Conservation (phyloP, 2,797 vertebrate genomes). For the Brachyalestes nurse region DNA sequence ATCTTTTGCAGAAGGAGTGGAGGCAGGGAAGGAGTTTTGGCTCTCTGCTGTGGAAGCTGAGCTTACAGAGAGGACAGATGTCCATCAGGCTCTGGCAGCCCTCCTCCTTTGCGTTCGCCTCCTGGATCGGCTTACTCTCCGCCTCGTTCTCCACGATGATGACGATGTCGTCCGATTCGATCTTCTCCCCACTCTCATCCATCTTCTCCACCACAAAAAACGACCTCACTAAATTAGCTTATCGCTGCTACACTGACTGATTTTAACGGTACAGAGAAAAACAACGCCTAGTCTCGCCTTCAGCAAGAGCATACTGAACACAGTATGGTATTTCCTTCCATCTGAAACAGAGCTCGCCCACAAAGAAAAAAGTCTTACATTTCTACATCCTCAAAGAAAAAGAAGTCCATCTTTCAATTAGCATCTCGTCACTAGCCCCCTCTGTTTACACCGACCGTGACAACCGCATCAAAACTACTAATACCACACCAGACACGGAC, state of each 20-base stretch:
- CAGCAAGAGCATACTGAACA: not conserved
- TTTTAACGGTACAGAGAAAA: not conserved
- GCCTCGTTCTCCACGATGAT: slow-evolving; percentile 92
- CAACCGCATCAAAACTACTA: not conserved
- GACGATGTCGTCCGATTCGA: slow-evolving; percentile 79
- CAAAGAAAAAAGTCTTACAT: not conserved
- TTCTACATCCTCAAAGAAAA: not conserved
- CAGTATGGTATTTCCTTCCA: not conserved
- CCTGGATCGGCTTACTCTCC: slow-evolving; percentile 90
- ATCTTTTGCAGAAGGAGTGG: slow-evolving; percentile 94
- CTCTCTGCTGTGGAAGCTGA: slow-evolving; percentile 93
- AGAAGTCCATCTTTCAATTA: not conserved
- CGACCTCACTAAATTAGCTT: not conserved
- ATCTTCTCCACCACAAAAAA: slow-evolving; percentile 52
- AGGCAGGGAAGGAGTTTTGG: slow-evolving; percentile 95
- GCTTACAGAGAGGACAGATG: slow-evolving; percentile 90
- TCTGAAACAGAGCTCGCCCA: not conserved
- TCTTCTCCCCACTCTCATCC: slow-evolving; percentile 71
- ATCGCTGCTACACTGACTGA: not conserved
- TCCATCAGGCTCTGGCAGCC: slow-evolving; percentile 91
- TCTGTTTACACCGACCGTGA: not conserved
- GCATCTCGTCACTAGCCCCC: no score
- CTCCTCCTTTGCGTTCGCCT: slow-evolving; percentile 82
- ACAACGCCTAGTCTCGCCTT: slow-evolving; percentile 1
- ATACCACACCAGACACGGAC: no score